Evolutionary conservation across 2,888 invertebrate genomes (phyloP), one percentile per base, ranked within the genome.

Genomic region (Epinotia brunnichana): DNA sequence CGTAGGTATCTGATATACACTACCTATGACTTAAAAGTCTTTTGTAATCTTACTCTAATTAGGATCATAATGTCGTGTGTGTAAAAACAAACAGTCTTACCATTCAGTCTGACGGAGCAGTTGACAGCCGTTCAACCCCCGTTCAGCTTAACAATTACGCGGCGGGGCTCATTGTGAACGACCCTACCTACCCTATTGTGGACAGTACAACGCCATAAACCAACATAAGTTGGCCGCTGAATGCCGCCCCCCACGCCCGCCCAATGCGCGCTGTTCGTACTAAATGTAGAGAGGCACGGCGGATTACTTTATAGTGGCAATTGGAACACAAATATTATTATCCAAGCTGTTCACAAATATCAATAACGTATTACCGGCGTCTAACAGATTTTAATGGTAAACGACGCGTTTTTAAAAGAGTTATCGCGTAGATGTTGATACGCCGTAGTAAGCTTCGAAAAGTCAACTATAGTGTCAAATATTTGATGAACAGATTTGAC

Each of bases 71-170:
- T 70, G 60, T 53, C 35, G 63, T 53, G 21, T 17, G 57, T 59
- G 19, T 64, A 73, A 75, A 73, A 74, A 66, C 70, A 74, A 75
- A 73, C 72, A 73, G 69, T 82, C 81, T 75, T 81, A 82, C 83
- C 84, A 85, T 83, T 83, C 86, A 86, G 80, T 88, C 87, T 89
- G 90, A 86, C 84, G 83, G 85, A 87, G 87, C 89, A 90, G 90
- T 91, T 91, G 92, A 92, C 92, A 90, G 90, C 82, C 86, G 89
- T 87, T 88, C 90, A 90, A 89, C 92, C 92, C 92, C 90, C 87
- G 88, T 90, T 89, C 89, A 89, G 88, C 90, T 88, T 92, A 92
- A 93, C 92, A 92, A 93, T 93, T 91, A 92, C 91, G 87, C 88
- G 87, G 86, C 89, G 87, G 85, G 87, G 88, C 87, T 90, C 91